These are phyloP conservation scores for Meles meles DNA, from an alignment of 2,113 vertebrate genomes.

Conservation along the genomic window DNA sequence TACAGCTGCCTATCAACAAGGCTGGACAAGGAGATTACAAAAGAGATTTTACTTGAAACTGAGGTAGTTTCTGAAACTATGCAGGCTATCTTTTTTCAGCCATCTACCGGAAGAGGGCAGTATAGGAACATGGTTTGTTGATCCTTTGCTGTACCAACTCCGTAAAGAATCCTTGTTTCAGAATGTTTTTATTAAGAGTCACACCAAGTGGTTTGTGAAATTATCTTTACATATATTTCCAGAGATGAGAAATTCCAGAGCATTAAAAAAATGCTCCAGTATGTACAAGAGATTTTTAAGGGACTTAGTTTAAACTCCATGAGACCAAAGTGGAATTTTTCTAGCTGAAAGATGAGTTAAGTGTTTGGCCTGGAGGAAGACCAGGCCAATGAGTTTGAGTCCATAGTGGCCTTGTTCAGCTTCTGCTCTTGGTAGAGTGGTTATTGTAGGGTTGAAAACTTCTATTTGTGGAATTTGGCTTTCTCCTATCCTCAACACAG, in stretches of 20 bases:
- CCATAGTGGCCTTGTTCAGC: neutral
- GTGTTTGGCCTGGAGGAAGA: neutral
- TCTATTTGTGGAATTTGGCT: neutral
- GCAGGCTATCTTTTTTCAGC: neutral
- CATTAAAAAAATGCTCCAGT: conserved; percentile 32
- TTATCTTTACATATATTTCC: conserved; percentile 78
- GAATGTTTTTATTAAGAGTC: conserved; percentile 78
- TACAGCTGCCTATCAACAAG: neutral
- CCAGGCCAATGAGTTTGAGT: neutral
- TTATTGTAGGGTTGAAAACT: neutral
- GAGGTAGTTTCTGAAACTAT: neutral
- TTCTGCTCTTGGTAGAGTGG: neutral
- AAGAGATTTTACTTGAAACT: conserved; percentile 34
- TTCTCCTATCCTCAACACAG: neutral
- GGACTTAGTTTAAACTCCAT: conserved; percentile 65
- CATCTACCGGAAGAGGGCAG: conserved; percentile 75
- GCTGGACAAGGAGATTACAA: neutral
- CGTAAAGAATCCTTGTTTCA: conserved; percentile 57
- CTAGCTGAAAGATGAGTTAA: conserved; percentile 14
- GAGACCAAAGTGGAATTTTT: conserved; percentile 48
- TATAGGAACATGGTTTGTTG: conserved; percentile 61
- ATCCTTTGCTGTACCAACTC: neutral
- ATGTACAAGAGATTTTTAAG: conserved; percentile 54
- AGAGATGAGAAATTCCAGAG: conserved; percentile 68
- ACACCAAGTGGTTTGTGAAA: conserved; percentile 75